A percentile compares a stretch with the other conserved stretches of the same genome.
phyloP scores from a whole-genome alignment of 1,140 invertebrate species.

The Melanaphis sacchari region DNA sequence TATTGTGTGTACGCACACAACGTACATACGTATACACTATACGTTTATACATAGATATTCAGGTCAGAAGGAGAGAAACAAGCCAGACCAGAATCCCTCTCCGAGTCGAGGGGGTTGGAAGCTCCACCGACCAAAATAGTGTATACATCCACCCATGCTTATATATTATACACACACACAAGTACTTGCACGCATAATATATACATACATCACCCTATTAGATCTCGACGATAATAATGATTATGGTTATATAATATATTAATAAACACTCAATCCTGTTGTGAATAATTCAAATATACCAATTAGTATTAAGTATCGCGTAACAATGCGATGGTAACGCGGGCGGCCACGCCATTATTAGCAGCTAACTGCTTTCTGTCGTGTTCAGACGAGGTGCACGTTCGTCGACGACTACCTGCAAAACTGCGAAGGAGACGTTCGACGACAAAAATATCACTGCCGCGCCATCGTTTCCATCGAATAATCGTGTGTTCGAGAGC shows the following conservation, averaged over 20 bases:
- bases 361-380: background rate
- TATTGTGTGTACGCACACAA: background rate
- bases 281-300: background rate
- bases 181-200: background rate
- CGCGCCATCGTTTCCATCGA: background rate
- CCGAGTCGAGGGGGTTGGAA: background rate
- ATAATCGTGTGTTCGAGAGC: background rate
- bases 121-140: background rate
- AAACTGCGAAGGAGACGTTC: too few relatives aligned
- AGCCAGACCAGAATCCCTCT: too few relatives aligned
- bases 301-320: background rate
- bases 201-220: background rate
- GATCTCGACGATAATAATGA: background rate
- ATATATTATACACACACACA: background rate
- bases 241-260: background rate
- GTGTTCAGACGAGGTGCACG: background rate
- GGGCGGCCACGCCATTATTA: too few relatives aligned
- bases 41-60: background rate
- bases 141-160: too few relatives aligned
- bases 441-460: background rate
- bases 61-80: background rate
- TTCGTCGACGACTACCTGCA: background rate
- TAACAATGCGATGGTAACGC: background rate
- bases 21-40: too few relatives aligned
- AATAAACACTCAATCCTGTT: background rate